Percentiles rank a stretch among this genome's conserved stretches.
Evolutionary conservation across 1,140 invertebrate genomes (phyloP).

Genomic region (Drosophila insularis): DNA sequence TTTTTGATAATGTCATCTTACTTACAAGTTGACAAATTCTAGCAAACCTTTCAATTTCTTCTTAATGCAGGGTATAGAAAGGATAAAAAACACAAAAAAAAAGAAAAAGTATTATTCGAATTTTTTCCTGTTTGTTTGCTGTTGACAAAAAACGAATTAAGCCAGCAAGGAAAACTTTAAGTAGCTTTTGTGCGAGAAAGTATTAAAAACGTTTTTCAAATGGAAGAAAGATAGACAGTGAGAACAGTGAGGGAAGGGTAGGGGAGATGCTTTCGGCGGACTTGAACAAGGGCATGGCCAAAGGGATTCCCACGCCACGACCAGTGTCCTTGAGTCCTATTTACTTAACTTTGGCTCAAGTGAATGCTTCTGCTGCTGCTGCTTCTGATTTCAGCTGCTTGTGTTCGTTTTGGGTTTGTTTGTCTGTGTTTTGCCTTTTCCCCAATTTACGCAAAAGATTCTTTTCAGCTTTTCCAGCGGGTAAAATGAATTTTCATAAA

Average conservation of each 20-base stretch:
- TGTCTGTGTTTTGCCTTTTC: constrained; percentile 30
- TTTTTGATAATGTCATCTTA: too few relatives aligned
- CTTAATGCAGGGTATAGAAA: not conserved
- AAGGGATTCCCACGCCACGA: constrained; percentile 55
- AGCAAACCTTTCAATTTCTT: not conserved
- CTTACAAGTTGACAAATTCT: not conserved
- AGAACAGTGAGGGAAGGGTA: constrained; percentile 7
- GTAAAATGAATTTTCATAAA: constrained; percentile 67
- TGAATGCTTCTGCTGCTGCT: constrained; percentile 33
- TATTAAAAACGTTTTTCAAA: constrained; percentile 74
- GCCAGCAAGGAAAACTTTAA: constrained; percentile 69
- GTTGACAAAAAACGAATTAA: constrained; percentile 78
- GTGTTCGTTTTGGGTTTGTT: constrained; percentile 4
- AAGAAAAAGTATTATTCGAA: not conserved
- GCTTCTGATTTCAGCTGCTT: constrained; percentile 8
- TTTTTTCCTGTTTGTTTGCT: constrained; percentile 56
- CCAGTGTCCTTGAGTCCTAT: constrained; percentile 78
- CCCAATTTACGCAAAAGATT: constrained; percentile 50
- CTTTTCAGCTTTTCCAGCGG: constrained; percentile 42
- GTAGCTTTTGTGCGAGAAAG: constrained; percentile 76
- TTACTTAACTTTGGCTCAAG: constrained; percentile 72
- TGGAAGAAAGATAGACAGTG: constrained; percentile 28
- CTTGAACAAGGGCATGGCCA: constrained; percentile 56
- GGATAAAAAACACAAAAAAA: not conserved
- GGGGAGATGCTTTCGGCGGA: not conserved